Percentiles rank a stretch among this genome's conserved stretches.
phyloP scores from a whole-genome alignment of 2,113 vertebrate genomes.

The Anoplopoma fimbria region DNA sequence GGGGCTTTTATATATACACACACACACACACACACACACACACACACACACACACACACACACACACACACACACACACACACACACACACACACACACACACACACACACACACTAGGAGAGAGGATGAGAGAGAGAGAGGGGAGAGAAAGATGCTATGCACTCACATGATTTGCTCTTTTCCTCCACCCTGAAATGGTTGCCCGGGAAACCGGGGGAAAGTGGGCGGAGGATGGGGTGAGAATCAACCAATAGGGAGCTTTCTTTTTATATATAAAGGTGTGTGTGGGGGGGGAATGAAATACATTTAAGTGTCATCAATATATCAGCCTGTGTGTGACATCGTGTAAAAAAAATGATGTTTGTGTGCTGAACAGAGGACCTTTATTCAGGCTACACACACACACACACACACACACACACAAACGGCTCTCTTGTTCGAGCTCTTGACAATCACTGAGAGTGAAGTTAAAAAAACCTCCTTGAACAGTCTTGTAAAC shows the following conservation, averaged over 20 bases:
- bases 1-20: slow-evolving; percentile 60
- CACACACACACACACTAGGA: slow-evolving; percentile 40
- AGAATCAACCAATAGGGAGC: slow-evolving; percentile 71
- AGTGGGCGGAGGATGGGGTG: slow-evolving; percentile 67
- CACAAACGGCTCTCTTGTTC: neutral
- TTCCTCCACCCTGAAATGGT: slow-evolving; percentile 84
- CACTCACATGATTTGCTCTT: slow-evolving; percentile 83
- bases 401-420: slow-evolving; percentile 2
- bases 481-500: neutral
- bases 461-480: neutral
- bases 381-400: neutral
- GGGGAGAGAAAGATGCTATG: slow-evolving; percentile 78
- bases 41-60: slow-evolving; percentile 34
- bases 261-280: slow-evolving; percentile 54
- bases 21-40: slow-evolving; percentile 32
- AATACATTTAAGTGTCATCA: slow-evolving; percentile 48
- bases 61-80: slow-evolving; percentile 17
- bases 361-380: slow-evolving; percentile 20
- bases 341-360: slow-evolving; percentile 32
- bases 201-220: slow-evolving; percentile 81
- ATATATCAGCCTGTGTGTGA: slow-evolving; percentile 36
- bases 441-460: neutral
- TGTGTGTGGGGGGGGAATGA: slow-evolving; percentile 3
- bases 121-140: slow-evolving; percentile 12
- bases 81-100: slow-evolving; percentile 43